Base-by-base conservation (phyloP, 92 coral and sea anemone genomes). In the Blastomussa wellsi region DNA sequence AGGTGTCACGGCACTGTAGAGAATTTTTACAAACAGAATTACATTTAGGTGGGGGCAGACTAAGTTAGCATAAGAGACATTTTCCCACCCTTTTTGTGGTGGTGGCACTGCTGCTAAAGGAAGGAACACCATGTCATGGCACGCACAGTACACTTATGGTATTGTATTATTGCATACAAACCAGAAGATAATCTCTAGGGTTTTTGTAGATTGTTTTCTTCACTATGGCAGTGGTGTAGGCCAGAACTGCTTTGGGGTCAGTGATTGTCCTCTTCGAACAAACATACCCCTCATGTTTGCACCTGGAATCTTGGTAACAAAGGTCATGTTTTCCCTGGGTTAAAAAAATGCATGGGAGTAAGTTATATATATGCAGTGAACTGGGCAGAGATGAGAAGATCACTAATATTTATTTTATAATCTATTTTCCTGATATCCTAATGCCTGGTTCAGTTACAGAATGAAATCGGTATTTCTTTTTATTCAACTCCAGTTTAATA, bases 291-390 rank as follows among this genome's bases (percentile, higher is more conserved):
- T 41, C 53, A 1, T 66, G 73, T 41, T 90, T 68, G 51, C 93
- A 90, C 68, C 93, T 67, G 60, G 90, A 74, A 35, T 82, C 90
- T 60, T 71, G 52, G 39, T 77, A 81, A 44, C 93, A 90, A 4
- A 47, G 31, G 14, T 70, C 42, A 78, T 90, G 93, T 14, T 81
- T 81, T 62, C 90, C 87, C 90, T 87, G 28, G 35, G 70, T 15
- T 65, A 28, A 7, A 26, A 28, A 35, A 16, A 49, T 49, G 55
- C 3, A 49, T 12, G n/a, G n/a, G n/a, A n/a, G n/a, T n/a, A n/a
- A n/a, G n/a, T n/a, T n/a, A n/a, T n/a, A n/a, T n/a, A n/a, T n/a
- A n/a, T n/a, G n/a, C n/a, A n/a, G n/a, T n/a, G n/a, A n/a, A n/a
- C n/a, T n/a, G n/a, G n/a, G n/a, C n/a, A n/a, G n/a, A n/a, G n/a